Evolutionary conservation across 2,888 invertebrate genomes (phyloP), one percentile per base, ranked within the genome.

Genomic region (Tolmerus cingulatus): DNA sequence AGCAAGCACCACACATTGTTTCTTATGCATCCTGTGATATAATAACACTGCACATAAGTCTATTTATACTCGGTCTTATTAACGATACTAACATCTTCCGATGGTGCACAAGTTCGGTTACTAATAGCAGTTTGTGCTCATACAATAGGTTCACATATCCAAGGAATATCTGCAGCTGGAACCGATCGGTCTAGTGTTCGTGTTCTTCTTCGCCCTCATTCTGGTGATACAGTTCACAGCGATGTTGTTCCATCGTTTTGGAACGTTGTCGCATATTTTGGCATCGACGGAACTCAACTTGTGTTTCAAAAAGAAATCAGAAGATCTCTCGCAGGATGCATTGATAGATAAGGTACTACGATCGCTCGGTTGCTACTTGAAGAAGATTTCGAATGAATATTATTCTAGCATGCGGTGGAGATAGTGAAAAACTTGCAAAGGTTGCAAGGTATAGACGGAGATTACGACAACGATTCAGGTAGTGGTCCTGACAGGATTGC

Each of bases 191-290:
- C 94, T 99, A 88, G 98, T 99, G 30, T 99, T 99, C 92, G 97
- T 99, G 89, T 97, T 98, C 93, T 98, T 99, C 95, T 99, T 99
- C 93, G 98, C 98, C 46, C 94, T 98, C 90, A 98, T 99, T 93
- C 94, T 99, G 93, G 94, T 98, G 66, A 98, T 99, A 90, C 99
- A 99, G 93, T 99, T 99, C 93, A 94, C 96, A 86, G 99, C 98
- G 90, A 99, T 99, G 99, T 94, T 99, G 94, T 98, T 99, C 95
- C 99, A 99, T 96, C 96, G 99, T 90, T 98, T 99, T 91, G 98
- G 98, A 91, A 99, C 99, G 1, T 93, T 99, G 88, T 97, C 99
- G 2, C 99, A 99, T 92, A 99, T 99, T 91, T 94, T 99, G 91
- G 97, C 99, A 57, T 97, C 98, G 4, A 99, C 99, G 9, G 97